phyloP scores from a whole-genome alignment of 2,888 invertebrate species.

The Macrosoma leucophasiata region DNA sequence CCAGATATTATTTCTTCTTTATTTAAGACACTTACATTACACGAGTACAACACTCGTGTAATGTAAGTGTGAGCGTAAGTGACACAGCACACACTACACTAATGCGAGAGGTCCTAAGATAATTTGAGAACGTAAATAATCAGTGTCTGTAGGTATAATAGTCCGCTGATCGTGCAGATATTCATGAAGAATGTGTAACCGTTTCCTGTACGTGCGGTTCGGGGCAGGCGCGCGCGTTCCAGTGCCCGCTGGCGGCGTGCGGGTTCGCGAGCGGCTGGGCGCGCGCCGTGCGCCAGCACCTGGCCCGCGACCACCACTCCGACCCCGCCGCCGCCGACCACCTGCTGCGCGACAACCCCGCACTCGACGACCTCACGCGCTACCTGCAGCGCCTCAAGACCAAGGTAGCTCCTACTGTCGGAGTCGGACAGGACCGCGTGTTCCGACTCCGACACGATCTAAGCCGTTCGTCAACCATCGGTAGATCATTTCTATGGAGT shows the following conservation, averaged over 20 bases:
- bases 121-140: too few relatives aligned
- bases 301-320: conserved; percentile 82
- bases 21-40: too few relatives aligned
- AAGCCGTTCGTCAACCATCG: too few relatives aligned
- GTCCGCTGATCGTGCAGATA: neutral
- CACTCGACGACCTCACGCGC: conserved; percentile 83
- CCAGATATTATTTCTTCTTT: too few relatives aligned
- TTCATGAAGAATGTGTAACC: neutral
- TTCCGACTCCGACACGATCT: too few relatives aligned
- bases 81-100: too few relatives aligned
- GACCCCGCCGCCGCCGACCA: conserved; percentile 78
- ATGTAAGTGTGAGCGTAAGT: too few relatives aligned
- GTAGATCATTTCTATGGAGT: too few relatives aligned
- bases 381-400: conserved; percentile 81
- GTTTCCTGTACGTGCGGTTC: neutral
- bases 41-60: too few relatives aligned
- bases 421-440: too few relatives aligned
- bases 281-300: conserved; percentile 82
- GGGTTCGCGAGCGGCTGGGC: conserved; percentile 86
- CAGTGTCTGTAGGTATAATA: too few relatives aligned
- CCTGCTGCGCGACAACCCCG: conserved; percentile 81
- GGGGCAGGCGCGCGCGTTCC: conserved; percentile 79
- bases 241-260: conserved; percentile 81
- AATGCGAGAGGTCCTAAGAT: too few relatives aligned
- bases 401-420: conserved; percentile 72